Percentiles rank a stretch among this genome's conserved stretches.
phyloP scores from a whole-genome alignment of 2,113 vertebrate genomes.

The Xenus cinereus region DNA sequence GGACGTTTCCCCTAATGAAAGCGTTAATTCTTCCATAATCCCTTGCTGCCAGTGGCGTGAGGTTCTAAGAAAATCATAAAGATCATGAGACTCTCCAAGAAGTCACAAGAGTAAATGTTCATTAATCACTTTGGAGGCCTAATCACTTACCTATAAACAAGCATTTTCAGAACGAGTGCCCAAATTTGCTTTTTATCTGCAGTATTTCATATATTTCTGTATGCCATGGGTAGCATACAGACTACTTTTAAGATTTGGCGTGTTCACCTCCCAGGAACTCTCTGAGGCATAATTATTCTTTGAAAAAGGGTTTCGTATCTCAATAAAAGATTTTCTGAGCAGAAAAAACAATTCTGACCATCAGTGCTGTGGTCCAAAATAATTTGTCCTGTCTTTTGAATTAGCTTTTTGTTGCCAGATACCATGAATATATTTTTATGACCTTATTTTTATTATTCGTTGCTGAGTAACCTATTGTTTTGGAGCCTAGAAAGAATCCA shows the following conservation, averaged over 20 bases:
- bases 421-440: neutral
- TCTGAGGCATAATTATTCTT: neutral
- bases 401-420: neutral
- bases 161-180: neutral
- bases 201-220: neutral
- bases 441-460: neutral
- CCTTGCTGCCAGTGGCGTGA: neutral
- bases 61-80: neutral
- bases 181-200: neutral
- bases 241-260: neutral
- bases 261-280: neutral
- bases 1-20: neutral
- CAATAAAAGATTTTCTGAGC: neutral
- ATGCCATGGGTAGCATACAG: neutral
- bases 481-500: neutral
- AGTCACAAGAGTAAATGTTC: neutral
- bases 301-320: neutral
- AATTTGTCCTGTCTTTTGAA: neutral
- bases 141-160: neutral
- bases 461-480: conserved; percentile 7
- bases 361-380: neutral
- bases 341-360: neutral
- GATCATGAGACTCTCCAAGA: neutral
- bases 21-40: neutral
- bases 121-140: neutral